Conservation (phyloP, 2,113 vertebrate genomes). For the Festucalex cinctus region DNA sequence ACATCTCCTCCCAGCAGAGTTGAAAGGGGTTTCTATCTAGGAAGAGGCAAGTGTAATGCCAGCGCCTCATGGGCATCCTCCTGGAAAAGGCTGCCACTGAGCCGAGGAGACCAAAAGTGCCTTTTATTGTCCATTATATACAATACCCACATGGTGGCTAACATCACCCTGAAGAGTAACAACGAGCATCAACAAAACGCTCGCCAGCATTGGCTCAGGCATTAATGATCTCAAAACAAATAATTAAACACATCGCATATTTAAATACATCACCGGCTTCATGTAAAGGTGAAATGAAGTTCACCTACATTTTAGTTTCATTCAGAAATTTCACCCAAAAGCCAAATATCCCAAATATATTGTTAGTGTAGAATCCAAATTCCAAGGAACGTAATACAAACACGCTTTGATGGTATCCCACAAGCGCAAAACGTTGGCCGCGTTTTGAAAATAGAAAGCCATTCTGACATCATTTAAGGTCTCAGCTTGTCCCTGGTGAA, state of each 20-base stretch:
- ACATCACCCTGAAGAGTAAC: background rate
- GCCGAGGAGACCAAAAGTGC: background rate
- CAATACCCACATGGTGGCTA: too few relatives aligned
- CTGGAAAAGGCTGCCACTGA: background rate
- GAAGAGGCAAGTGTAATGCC: background rate
- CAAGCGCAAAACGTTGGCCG: background rate
- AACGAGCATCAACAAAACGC: background rate
- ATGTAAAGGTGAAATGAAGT: too few relatives aligned
- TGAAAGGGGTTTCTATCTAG: background rate
- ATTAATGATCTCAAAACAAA: too few relatives aligned
- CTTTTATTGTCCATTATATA: background rate
- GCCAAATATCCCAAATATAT: too few relatives aligned
- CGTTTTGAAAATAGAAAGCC: background rate
- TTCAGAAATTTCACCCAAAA: too few relatives aligned
- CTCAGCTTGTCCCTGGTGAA: background rate
- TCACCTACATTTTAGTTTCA: too few relatives aligned
- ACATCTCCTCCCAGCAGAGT: background rate
- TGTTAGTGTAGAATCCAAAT: too few relatives aligned
- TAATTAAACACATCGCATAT: too few relatives aligned
- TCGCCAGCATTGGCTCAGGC: too few relatives aligned
- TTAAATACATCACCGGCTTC: too few relatives aligned
- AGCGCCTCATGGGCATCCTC: background rate
- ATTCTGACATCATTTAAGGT: constrained; percentile 1
- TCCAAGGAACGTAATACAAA: background rate
- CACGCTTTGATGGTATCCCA: background rate